Evolutionary conservation across 2,113 vertebrate genomes (phyloP).

Genomic region (Nyctibius bracteatus): DNA sequence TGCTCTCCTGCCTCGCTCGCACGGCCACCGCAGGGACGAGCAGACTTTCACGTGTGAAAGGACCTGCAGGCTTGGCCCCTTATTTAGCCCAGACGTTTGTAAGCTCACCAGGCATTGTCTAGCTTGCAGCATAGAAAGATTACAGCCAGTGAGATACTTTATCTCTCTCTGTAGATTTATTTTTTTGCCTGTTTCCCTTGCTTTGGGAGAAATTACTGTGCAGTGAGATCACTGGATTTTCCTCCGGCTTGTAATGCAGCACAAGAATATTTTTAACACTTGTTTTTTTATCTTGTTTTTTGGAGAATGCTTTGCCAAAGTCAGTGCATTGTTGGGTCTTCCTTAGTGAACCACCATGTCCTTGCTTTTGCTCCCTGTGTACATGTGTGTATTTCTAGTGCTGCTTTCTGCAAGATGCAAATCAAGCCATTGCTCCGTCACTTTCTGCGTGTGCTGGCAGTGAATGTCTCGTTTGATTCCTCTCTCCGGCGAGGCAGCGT

Average conservation of each 20-base stretch:
- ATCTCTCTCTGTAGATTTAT: constrained; percentile 59
- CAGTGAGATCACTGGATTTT: constrained; percentile 68
- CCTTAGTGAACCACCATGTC: neutral
- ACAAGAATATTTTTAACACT: constrained; percentile 21
- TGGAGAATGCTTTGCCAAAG: neutral
- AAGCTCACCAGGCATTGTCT: constrained; percentile 56
- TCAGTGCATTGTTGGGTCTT: neutral
- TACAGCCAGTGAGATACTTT: constrained; percentile 57
- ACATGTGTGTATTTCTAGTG: neutral
- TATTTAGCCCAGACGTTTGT: constrained; percentile 29
- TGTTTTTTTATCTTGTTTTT: neutral
- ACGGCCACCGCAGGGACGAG: accelerated
- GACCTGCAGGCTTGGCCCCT: neutral
- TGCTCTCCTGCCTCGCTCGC: accelerated
- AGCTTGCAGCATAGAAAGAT: constrained; percentile 46
- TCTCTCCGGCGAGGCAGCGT: accelerated
- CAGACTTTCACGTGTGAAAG: neutral
- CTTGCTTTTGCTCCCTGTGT: neutral
- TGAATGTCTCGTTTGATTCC: neutral
- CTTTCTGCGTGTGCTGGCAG: neutral
- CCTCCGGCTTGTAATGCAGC: constrained; percentile 43
- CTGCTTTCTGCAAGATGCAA: neutral
- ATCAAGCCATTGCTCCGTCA: neutral
- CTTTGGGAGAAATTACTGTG: constrained; percentile 63
- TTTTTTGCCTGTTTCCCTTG: constrained; percentile 53